Evolutionary conservation across 2,113 vertebrate species (phyloP).

Genomic region (Lichenostomus cassidix): DNA sequence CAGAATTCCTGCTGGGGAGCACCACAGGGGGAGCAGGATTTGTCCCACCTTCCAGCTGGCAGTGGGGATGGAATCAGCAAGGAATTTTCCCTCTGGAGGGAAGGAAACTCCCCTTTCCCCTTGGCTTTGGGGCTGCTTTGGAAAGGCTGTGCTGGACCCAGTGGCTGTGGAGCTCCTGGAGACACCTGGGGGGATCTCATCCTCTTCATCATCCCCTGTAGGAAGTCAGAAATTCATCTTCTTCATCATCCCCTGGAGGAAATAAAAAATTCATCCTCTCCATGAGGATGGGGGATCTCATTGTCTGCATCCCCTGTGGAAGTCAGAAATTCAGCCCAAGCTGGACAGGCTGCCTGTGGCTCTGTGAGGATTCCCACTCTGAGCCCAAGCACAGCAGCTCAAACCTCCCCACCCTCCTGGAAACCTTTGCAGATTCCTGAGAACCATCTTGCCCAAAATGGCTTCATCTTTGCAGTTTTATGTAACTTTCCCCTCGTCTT

Average conservation of each 20-base stretch:
- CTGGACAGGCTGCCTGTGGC: accelerated
- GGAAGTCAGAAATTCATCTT: background rate
- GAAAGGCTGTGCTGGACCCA: background rate
- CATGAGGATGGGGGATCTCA: too few relatives aligned
- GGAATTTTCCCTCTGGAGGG: accelerated
- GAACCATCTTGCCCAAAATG: background rate
- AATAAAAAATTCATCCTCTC: background rate
- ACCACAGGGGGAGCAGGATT: background rate
- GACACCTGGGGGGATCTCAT: background rate
- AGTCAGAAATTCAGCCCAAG: too few relatives aligned
- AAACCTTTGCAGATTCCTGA: background rate
- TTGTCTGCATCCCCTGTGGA: background rate
- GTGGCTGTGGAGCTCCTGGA: background rate
- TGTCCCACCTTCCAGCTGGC: background rate
- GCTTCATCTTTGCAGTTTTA: background rate
- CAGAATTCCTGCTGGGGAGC: background rate
- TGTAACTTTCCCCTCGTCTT: background rate
- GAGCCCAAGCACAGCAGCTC: background rate
- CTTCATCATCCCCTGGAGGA: accelerated
- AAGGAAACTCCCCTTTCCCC: background rate
- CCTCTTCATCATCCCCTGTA: accelerated
- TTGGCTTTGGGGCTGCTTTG: background rate
- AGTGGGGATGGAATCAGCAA: background rate
- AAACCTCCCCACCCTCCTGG: background rate
- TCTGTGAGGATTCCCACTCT: background rate